Evolutionary conservation across 37 sponge, comb jelly and placozoan species (phyloP).

Genomic region (Spongilla lacustris): DNA sequence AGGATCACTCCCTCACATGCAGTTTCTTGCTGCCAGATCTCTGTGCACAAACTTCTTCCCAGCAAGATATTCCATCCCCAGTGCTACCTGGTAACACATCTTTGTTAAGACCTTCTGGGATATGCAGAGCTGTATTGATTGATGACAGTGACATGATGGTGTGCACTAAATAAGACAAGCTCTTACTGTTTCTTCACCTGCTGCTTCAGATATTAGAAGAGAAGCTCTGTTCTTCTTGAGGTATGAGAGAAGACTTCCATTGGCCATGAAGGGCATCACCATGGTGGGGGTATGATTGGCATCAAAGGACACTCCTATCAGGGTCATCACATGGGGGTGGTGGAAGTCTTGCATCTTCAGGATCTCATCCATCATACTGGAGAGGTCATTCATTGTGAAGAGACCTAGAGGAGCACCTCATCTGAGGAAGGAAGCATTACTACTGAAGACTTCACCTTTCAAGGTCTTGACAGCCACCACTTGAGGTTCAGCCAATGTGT

Average conservation of each 20-base stretch:
- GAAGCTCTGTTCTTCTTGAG: conserved; percentile 31
- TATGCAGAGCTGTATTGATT: too few species aligned
- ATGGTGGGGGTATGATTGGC: conserved; percentile 4
- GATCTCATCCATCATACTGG: conserved; percentile 26
- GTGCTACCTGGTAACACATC: too few species aligned
- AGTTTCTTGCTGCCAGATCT: too few species aligned
- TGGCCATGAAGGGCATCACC: conserved; percentile 53
- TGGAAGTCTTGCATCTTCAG: conserved; percentile 39
- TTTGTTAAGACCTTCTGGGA: too few species aligned
- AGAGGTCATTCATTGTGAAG: conserved; percentile 13
- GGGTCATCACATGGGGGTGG: conserved; percentile 48
- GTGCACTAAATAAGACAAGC: too few species aligned
- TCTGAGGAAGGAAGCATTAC: not conserved
- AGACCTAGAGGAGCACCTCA: conserved; percentile 3
- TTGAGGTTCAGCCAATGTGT: not conserved
- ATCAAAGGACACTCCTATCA: conserved; percentile 43
- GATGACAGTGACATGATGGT: too few species aligned
- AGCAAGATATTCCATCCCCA: too few species aligned
- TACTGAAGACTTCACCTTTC: conserved; percentile 30
- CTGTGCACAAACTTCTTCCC: too few species aligned
- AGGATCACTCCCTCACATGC: too few species aligned
- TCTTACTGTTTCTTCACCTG: too few species aligned
- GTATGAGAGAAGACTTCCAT: conserved; percentile 50
- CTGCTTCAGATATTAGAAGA: not conserved
- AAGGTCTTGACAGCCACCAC: conserved; percentile 59